Conservation (phyloP, 2,888 invertebrate genomes). For the Chloromyia formosa region DNA sequence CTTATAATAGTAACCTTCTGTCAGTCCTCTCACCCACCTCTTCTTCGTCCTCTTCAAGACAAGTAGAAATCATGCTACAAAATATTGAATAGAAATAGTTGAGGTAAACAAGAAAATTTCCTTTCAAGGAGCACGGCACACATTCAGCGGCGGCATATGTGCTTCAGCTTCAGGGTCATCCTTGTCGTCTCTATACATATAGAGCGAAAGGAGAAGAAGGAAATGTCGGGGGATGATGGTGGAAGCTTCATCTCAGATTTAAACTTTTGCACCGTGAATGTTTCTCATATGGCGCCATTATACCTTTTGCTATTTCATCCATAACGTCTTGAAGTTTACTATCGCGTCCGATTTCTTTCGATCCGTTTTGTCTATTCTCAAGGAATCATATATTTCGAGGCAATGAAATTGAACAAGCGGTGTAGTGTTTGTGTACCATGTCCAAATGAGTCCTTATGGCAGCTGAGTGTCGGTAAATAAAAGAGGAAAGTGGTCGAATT, state of each 20-base stretch:
- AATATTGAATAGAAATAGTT: slow-evolving; percentile 38
- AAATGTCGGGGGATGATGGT: no score
- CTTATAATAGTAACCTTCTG: no score
- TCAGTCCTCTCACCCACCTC: neutral
- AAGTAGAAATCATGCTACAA: slow-evolving; percentile 29
- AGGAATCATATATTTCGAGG: no score
- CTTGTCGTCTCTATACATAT: neutral
- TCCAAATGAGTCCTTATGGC: no score
- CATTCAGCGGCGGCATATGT: slow-evolving; percentile 13
- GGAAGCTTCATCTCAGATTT: slow-evolving; percentile 18
- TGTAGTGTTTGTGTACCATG: no score
- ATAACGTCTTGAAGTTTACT: slow-evolving; percentile 47
- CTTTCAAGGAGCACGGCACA: neutral
- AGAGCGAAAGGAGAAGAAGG: neutral
- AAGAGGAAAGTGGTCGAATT: no score
- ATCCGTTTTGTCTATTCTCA: slow-evolving; percentile 3
- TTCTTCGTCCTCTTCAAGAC: neutral
- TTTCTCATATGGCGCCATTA: slow-evolving; percentile 48
- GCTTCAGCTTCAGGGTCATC: slow-evolving; percentile 6
- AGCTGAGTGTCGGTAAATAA: no score
- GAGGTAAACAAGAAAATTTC: slow-evolving; percentile 40
- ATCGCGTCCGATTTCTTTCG: slow-evolving; percentile 46
- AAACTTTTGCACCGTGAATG: slow-evolving; percentile 37
- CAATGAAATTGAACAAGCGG: no score
- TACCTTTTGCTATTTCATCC: slow-evolving; percentile 48